A percentile compares a stretch with the other conserved stretches of the same genome.
Conservation (phyloP, 2,113 vertebrate species). For the Chelonoidis abingdonii region DNA sequence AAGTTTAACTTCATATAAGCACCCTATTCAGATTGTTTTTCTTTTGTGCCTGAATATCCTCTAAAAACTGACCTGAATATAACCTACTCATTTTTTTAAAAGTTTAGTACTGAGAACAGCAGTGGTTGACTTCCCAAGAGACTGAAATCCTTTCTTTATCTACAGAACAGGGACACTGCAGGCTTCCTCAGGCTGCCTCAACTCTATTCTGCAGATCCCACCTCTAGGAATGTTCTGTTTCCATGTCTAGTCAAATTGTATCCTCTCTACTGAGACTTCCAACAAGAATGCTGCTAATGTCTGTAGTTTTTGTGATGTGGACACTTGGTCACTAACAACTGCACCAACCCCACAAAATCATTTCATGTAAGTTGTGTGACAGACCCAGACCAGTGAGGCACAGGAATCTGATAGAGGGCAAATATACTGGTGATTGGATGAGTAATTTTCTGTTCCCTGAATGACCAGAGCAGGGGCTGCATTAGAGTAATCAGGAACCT, state of each 20-base stretch:
- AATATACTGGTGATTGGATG: no score
- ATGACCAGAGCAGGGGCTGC: no score
- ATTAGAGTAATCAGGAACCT: no score
- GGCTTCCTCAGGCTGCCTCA: not conserved
- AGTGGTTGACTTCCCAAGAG: not conserved
- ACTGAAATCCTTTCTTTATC: not conserved
- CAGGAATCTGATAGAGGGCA: no score
- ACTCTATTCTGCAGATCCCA: not conserved
- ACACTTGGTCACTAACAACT: not conserved
- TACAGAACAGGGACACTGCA: not conserved
- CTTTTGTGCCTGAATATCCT: not conserved
- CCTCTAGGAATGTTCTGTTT: not conserved
- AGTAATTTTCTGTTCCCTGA: no score
- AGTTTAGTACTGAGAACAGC: not conserved
- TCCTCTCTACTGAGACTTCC: not conserved
- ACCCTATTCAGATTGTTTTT: not conserved
- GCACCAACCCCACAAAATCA: not conserved
- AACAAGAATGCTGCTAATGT: accelerated
- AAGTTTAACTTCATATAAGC: not conserved
- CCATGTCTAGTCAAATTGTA: not conserved
- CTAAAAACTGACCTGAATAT: not conserved
- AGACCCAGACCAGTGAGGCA: no score
- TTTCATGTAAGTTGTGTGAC: not conserved
- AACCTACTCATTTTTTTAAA: not conserved
- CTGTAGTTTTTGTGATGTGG: accelerated